Evolutionary conservation across 1,140 invertebrate species (phyloP).

Genomic region (Drosophila persimilis): DNA sequence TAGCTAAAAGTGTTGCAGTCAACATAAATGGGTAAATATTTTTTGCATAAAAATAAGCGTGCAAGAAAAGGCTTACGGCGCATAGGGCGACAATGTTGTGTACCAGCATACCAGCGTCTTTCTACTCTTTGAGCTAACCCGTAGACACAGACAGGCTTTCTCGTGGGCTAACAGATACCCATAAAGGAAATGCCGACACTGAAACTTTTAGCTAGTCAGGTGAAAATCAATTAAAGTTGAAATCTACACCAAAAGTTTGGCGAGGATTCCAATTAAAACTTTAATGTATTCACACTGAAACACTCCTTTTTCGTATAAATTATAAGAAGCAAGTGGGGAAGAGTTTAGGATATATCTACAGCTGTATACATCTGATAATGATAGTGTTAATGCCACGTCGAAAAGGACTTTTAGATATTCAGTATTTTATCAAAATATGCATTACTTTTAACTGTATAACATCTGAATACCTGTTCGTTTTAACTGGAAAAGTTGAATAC

Average conservation of each 20-base stretch:
- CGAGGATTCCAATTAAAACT: neutral
- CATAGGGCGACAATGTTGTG: constrained; percentile 11
- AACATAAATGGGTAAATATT: constrained; percentile 38
- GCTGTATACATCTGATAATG: no score
- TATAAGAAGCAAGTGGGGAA: no score
- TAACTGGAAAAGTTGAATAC: no score
- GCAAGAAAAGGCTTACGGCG: constrained; percentile 32
- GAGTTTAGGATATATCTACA: no score
- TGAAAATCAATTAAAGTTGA: constrained; percentile 4
- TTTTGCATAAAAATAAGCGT: constrained; percentile 36
- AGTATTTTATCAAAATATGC: no score
- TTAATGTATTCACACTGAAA: neutral
- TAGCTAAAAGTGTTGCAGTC: constrained; percentile 28
- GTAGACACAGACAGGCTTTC: constrained; percentile 18
- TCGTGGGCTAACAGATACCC: neutral
- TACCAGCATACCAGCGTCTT: constrained; percentile 26
- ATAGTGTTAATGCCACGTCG: no score
- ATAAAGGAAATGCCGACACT: constrained; percentile 5
- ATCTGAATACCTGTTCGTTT: no score
- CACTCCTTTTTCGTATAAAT: no score
- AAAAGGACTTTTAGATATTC: no score
- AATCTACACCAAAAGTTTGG: no score
- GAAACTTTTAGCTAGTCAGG: neutral
- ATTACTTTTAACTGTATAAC: no score
- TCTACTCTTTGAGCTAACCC: constrained; percentile 21